A percentile compares a stretch with the other conserved stretches of the same genome.
Conservation (phyloP, 2,113 vertebrate species). For the Eleginops maclovinus region DNA sequence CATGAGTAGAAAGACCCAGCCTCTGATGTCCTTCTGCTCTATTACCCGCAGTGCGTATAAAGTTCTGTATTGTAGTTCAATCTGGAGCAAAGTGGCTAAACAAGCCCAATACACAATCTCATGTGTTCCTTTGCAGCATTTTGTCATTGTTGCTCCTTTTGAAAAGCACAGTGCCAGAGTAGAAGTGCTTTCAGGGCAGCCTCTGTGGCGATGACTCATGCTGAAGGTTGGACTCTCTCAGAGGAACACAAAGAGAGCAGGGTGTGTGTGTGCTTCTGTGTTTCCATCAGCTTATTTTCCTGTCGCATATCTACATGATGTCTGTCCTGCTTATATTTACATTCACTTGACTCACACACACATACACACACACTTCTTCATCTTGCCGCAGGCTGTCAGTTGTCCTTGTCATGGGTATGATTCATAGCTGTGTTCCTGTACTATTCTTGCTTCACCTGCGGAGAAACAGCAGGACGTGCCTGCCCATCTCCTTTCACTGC, state of each 20-base stretch:
- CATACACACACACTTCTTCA: constrained; percentile 4
- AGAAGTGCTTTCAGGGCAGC: neutral
- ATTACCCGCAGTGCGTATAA: neutral
- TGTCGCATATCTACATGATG: constrained; percentile 18
- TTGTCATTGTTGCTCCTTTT: neutral
- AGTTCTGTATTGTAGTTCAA: neutral
- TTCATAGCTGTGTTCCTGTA: constrained; percentile 50
- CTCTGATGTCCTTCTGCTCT: neutral
- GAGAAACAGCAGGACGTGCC: constrained; percentile 13
- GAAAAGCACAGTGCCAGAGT: neutral
- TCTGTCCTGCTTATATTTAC: constrained; percentile 33
- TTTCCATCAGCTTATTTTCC: neutral
- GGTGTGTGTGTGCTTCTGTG: neutral
- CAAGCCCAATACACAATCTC: neutral
- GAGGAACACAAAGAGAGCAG: constrained; percentile 7
- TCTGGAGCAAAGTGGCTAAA: neutral
- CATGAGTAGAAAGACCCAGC: neutral
- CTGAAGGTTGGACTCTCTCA: constrained; percentile 31
- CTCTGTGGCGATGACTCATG: constrained; percentile 26
- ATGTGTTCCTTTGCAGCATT: neutral
- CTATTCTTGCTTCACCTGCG: constrained; percentile 34
- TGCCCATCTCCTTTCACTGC: neutral
- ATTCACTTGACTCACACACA: constrained; percentile 9
- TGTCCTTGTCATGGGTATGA: constrained; percentile 52
- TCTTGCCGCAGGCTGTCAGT: constrained; percentile 34